A percentile compares a stretch with the other conserved stretches of the same genome.
Conservation (phyloP, 1,140 invertebrate species). For the Drosophila melanica region DNA sequence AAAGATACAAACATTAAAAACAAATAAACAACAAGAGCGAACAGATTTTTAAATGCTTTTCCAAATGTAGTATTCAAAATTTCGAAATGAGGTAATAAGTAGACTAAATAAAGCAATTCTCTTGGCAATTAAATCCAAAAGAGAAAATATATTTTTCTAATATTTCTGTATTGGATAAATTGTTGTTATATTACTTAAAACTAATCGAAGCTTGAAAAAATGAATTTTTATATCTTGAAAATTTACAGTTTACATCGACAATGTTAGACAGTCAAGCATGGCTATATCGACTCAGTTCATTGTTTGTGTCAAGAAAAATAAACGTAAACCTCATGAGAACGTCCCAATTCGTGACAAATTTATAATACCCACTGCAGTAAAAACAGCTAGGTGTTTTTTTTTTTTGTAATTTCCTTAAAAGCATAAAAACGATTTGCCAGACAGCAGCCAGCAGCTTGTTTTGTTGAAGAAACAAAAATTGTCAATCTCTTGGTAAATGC, state of each 20-base stretch:
- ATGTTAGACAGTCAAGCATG: not conserved
- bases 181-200: too few species aligned
- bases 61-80: not conserved
- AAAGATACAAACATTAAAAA: conserved; percentile 11
- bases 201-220: too few species aligned
- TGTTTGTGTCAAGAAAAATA: not conserved
- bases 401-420: conserved; percentile 54
- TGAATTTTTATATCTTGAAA: too few species aligned
- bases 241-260: too few species aligned
- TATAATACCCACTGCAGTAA: not conserved
- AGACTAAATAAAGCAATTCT: too few species aligned
- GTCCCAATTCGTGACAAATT: conserved; percentile 5
- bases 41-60: not conserved
- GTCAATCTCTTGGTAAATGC: conserved; percentile 41
- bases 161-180: too few species aligned
- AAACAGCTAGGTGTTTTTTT: not conserved
- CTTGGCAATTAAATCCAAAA: too few species aligned
- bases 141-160: too few species aligned
- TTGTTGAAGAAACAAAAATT: conserved; percentile 32
- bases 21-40: conserved; percentile 13
- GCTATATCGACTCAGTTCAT: not conserved
- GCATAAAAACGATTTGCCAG: conserved; percentile 55
- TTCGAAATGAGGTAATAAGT: too few species aligned
- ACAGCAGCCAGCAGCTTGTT: conserved; percentile 24
- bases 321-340: not conserved